These are phyloP conservation scores for Ornithoptera alexandrae DNA, from an alignment of 2,888 invertebrate genomes.

Conservation along the genomic window DNA sequence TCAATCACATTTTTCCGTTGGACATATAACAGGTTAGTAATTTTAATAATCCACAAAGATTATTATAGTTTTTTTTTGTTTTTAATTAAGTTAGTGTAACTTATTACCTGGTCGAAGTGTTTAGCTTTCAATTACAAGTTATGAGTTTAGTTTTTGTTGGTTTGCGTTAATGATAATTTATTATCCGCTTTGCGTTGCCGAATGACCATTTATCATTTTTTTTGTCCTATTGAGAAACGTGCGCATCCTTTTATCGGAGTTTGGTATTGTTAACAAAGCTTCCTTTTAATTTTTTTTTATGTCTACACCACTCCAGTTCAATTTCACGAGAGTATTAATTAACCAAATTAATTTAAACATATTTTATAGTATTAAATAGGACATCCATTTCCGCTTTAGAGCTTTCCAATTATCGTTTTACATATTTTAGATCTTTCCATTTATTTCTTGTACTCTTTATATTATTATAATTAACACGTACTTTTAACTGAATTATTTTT, in stretches of 20 bases:
- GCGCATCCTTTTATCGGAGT: not conserved
- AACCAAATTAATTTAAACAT: not conserved
- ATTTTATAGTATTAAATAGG: not conserved
- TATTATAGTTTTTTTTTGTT: not conserved
- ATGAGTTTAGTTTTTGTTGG: slow-evolving; percentile 30
- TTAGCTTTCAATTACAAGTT: slow-evolving; percentile 9
- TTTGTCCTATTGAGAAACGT: slow-evolving; percentile 11
- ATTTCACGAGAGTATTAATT: not conserved
- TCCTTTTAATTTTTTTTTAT: not conserved
- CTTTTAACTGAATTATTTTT: too few relatives aligned
- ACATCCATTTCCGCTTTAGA: too few relatives aligned
- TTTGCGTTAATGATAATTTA: slow-evolving; percentile 24
- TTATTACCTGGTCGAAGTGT: not conserved
- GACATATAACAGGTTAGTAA: slow-evolving; percentile 69
- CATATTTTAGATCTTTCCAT: too few relatives aligned
- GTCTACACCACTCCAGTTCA: not conserved
- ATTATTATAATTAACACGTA: too few relatives aligned
- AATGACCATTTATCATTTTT: slow-evolving; percentile 28
- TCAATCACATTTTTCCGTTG: slow-evolving; percentile 82
- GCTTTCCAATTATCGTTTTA: too few relatives aligned
- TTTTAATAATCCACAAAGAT: not conserved
- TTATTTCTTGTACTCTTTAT: too few relatives aligned
- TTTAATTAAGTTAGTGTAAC: not conserved
- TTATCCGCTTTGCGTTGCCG: slow-evolving; percentile 14
- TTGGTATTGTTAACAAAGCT: slow-evolving; percentile 8